Base-by-base conservation (phyloP, 2,797 vertebrate genomes). In the Scolopax bukidnonensis region DNA sequence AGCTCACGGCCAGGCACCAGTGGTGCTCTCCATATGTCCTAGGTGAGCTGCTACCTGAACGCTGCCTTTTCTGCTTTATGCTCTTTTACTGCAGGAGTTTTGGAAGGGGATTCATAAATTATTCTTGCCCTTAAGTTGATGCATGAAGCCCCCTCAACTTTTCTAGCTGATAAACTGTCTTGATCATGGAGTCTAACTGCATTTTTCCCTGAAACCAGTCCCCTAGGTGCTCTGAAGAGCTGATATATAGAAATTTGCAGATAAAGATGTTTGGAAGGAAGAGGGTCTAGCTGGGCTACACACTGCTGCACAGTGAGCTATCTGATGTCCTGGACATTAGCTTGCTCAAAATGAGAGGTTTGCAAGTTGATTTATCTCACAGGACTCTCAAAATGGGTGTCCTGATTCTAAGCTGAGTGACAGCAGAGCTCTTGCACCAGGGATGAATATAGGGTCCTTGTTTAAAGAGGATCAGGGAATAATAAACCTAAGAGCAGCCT, bases 381-480 rank as follows among this genome's bases (percentile, higher is more conserved):
- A 36, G 76, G 56, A 56, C 20, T 92, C 45, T 67, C 45, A 73
- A 84, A 90, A 86, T 57, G 61, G 68, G 56, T 0, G 2, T 92
- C 61, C 65, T 81, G 80, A 80, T 80, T 86, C 64, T 87, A 25
- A 47, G 45, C 8, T 0, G 1, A 70, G 54, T 59, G 78, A 78
- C n/a, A 63, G 87, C 81, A 93, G 84, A 91, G 76, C 67, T 81
- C 48, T 74, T 84, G n/a, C 8, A 53, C 23, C 28, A 28, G 33
- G 33, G 32, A 53, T 75, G 87, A 95, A 70, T 86, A 86, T 82
- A 83, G 80, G 64, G 19, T 32, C 67, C 63, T 88, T 87, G 40
- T 83, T 89, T 80, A 95, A 95, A 95, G 92, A 96, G 91, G 86
- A 96, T 95, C 80, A 94, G 54, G 41, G 63, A 94, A 73, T 91